Conservation (phyloP, 1,140 invertebrate genomes). For the Pseudomyrmex sp. region DNA sequence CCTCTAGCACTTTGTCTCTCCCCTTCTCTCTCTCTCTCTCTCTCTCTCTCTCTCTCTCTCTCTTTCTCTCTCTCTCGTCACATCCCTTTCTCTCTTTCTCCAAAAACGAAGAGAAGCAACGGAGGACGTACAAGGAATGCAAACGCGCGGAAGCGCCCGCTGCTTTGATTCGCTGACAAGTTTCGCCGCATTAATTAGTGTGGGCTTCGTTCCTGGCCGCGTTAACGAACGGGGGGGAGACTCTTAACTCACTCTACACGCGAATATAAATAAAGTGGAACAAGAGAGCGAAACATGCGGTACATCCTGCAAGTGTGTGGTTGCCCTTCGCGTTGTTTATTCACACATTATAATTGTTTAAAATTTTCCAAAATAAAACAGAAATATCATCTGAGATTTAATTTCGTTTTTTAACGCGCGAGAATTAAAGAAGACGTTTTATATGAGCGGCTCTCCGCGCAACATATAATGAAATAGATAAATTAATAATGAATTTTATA, state of each 20-base stretch:
- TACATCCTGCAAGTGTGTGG: constrained; percentile 18
- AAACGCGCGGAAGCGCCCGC: constrained; percentile 40
- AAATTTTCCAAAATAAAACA: background rate
- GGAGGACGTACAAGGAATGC: constrained; percentile 47
- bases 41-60: background rate
- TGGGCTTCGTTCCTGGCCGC: constrained; percentile 50
- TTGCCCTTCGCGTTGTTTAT: constrained; percentile 1
- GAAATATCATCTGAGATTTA: constrained; percentile 4
- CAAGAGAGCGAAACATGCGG: constrained; percentile 62
- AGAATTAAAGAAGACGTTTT: too few species aligned
- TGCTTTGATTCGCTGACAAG: constrained; percentile 66
- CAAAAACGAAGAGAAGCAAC: constrained; percentile 17
- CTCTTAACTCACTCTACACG: constrained; percentile 52
- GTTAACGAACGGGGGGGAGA: constrained; percentile 68
- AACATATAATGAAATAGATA: too few species aligned
- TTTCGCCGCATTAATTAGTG: constrained; percentile 74
- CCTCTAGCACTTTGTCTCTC: constrained; percentile 21
- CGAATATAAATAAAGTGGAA: constrained; percentile 71
- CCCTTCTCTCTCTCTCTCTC: background rate
- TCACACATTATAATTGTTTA: background rate
- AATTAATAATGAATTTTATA: background rate
- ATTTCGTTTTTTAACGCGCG: background rate
- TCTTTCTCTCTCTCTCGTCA: background rate
- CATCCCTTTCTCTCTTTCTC: background rate
- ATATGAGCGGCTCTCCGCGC: too few species aligned